Base-by-base conservation (phyloP, 2,888 invertebrate species). In the Ophraella communa region DNA sequence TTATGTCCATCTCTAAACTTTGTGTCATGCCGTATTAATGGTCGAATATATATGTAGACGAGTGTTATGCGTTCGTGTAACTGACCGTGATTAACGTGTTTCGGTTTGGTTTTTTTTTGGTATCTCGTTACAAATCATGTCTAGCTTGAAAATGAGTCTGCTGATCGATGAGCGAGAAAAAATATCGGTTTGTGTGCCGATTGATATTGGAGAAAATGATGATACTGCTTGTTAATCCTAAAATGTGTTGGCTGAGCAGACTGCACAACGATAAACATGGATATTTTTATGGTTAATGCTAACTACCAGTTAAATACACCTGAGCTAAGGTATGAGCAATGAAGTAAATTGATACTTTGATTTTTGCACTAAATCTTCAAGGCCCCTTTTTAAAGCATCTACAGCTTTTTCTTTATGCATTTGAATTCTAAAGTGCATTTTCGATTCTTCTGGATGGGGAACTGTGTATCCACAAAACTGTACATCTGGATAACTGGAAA, bases 401-500 rank as follows among this genome's bases (percentile, higher is more conserved):
- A 92, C 83, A 0, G 94, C 94, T 71, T 89, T 86, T 18, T 88
- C 88, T 65, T 89, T 86, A 67, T 80, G 81, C 17, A 95, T 88
- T 84, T 98, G 96, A 77, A 98, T 94, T 63, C 96, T 87, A 69
- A 98, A 90, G 76, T 96, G 92, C 85, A 98, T 92, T 82, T 94
- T 95, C 21, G 90, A 86, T 83, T 98, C 97, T 1, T 95, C 91
- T 10, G 98, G 97, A 85, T 98, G 97, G 1, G 97, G 96, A 14
- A 97, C 91, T 2, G 95, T 95, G 81, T 98, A 98, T 3, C 95
- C 96, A 82, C 96, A 96, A 81, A 96, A 96, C 68, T 91, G 87
- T 0, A 96, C 95, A 79, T 95, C 93, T 17, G 92, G 89, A 81
- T 96, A 95, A 83, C 91, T 89, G 70, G 91, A 88, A 58, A 97